Conservation (phyloP, 2,113 vertebrate species). For the Amphiprion ocellaris region DNA sequence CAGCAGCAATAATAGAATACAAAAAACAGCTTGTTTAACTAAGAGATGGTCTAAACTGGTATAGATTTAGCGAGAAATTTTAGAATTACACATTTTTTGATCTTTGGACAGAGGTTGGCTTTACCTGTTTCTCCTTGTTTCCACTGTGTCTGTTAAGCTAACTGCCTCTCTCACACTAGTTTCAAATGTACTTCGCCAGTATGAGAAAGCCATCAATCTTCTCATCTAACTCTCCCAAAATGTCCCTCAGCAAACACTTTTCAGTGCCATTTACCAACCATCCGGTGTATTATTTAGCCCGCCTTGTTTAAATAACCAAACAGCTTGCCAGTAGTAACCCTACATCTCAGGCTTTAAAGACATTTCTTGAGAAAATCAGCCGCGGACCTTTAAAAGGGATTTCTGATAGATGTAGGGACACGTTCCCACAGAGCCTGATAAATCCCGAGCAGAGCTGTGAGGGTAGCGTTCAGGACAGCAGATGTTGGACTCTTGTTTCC, state of each 20-base stretch:
- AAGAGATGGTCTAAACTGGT: not conserved
- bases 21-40: not conserved
- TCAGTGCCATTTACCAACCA: not conserved
- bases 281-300: not conserved
- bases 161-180: not conserved
- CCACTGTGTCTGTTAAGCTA: conserved; percentile 7
- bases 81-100: not conserved
- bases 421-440: conserved; percentile 46
- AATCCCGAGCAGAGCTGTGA: conserved; percentile 41
- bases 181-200: not conserved
- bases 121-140: not conserved
- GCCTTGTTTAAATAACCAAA: conserved; percentile 11
- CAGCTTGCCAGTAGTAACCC: not conserved
- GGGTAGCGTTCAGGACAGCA: conserved; percentile 59
- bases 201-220: not conserved
- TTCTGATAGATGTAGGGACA: conserved; percentile 44
- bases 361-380: conserved; percentile 37
- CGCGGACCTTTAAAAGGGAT: conserved; percentile 32
- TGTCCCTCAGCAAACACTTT: not conserved
- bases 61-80: not conserved
- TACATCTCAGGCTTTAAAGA: not conserved
- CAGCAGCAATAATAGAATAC: not conserved
- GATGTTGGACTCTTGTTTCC: conserved; percentile 77
- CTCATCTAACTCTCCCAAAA: not conserved
- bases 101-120: not conserved